A percentile compares a stretch with the other conserved stretches of the same genome.
These are phyloP conservation scores for Choristoneura rosaceana DNA, from an alignment of 2,888 invertebrate genomes.

Conservation along the genomic window DNA sequence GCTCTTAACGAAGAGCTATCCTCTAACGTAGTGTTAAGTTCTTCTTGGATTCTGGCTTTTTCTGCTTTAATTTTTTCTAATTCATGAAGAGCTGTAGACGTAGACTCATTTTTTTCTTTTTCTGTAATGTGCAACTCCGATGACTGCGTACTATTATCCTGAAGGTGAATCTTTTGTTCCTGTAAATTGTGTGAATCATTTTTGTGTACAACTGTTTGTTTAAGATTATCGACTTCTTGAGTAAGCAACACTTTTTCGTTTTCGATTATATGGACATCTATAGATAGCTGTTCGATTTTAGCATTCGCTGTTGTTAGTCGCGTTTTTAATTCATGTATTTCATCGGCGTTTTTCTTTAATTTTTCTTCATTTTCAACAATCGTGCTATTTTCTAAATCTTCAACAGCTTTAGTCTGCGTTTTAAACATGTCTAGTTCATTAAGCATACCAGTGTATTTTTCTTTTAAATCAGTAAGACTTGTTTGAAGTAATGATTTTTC, in stretches of 20 bases:
- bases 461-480: conserved; percentile 81
- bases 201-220: conserved; percentile 47
- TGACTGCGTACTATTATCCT: conserved; percentile 13
- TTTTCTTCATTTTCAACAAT: conserved; percentile 60
- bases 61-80: conserved; percentile 53
- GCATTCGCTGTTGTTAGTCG: conserved; percentile 67
- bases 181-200: background rate
- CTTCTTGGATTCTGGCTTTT: conserved; percentile 49
- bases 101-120: conserved; percentile 42
- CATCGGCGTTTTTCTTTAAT: conserved; percentile 64
- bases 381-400: conserved; percentile 76
- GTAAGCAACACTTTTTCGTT: conserved; percentile 81
- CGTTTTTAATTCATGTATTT: conserved; percentile 75
- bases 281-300: conserved; percentile 79
- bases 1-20: conserved; percentile 58
- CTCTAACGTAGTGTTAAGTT: conserved; percentile 49
- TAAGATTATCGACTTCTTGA: conserved; percentile 76
- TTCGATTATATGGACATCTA: conserved; percentile 81
- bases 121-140: conserved; percentile 32
- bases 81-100: conserved; percentile 42
- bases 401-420: conserved; percentile 76
- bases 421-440: conserved; percentile 72
- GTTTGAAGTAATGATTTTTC: conserved; percentile 80
- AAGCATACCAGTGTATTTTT: conserved; percentile 83
- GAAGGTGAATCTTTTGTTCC: background rate